phyloP scores from a whole-genome alignment of 2,797 vertebrate species.

The Enteromius paludinosus region DNA sequence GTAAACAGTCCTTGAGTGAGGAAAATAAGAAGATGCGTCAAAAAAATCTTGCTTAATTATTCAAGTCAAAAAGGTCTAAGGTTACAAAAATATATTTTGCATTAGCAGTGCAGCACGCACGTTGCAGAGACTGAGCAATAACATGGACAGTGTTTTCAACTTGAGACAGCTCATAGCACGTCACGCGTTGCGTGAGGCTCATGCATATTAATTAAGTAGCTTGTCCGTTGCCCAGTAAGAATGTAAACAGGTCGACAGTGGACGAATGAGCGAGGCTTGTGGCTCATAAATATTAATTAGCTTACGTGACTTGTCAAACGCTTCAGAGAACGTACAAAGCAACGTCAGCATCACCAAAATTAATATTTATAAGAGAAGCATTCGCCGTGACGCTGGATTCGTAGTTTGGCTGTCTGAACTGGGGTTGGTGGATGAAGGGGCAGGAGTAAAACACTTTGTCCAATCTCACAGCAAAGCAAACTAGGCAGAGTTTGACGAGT shows the following conservation, averaged over 20 bases:
- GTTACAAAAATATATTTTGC: background rate
- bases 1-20: conserved; percentile 6
- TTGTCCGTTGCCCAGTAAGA: background rate
- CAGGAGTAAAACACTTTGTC: background rate
- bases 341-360: background rate
- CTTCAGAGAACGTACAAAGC: background rate
- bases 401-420: background rate
- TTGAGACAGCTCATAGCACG: conserved; percentile 68
- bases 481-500: background rate
- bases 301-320: background rate
- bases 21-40: background rate
- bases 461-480: conserved; percentile 8
- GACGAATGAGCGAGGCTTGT: background rate
- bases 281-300: conserved; percentile 3
- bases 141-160: conserved; percentile 85
- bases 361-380: conserved; percentile 2
- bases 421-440: background rate
- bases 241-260: background rate
- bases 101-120: conserved; percentile 45
- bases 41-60: conserved; percentile 11
- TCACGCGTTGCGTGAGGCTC: conserved; percentile 69
- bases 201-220: conserved; percentile 35
- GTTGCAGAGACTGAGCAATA: conserved; percentile 66
- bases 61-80: background rate
- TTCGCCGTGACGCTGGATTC: background rate